Base-by-base conservation (phyloP, 2,797 vertebrate species). In the Etheostoma nigrum region DNA sequence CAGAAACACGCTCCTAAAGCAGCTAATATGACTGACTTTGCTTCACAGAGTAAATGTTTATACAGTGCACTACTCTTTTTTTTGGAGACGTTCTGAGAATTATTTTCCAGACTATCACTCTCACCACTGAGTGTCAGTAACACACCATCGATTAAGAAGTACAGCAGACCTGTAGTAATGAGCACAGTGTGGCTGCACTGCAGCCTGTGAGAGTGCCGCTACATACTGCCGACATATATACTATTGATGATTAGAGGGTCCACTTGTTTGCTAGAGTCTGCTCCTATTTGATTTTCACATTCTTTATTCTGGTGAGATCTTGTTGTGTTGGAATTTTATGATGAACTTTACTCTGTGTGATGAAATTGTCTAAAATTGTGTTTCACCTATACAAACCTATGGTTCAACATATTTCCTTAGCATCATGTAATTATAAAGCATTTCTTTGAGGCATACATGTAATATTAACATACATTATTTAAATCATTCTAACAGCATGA, bases 101-200 rank as follows among this genome's bases (percentile, higher is more conserved):
- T n/a, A 6, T 55, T 67, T 53, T 54, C 21, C 25, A 55, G 18
- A 21, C 1, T 23, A 33, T 53, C 51, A 14, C 23, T 78, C 58
- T 86, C 71, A 84, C 91, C 91, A 91, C 90, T 84, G 78, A 73
- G 90, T 90, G 91, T 88, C 90, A 89, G 85, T 86, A 88, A 77
- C 47, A 69, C 82, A 81, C 91, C 79, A 14, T 23, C 2, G 16
- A 19, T 4, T 40, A 40, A 66, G 6, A 36, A 60, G 42, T 4
- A 18, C 72, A 59, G 75, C 64, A 70, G 79, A 76, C 64, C 61
- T 74, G 47, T 2, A 45, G 40, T 54, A 33, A 23, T 23, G 14
- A 64, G 57, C 36, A 40, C 23, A 30, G 57, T 14, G 8, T 36
- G 44, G 27, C 78, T 66, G 42, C 36, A 40, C 36, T 40, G 68